Base-by-base conservation (phyloP, 2,113 vertebrate genomes). In the Myotis lucifugus region DNA sequence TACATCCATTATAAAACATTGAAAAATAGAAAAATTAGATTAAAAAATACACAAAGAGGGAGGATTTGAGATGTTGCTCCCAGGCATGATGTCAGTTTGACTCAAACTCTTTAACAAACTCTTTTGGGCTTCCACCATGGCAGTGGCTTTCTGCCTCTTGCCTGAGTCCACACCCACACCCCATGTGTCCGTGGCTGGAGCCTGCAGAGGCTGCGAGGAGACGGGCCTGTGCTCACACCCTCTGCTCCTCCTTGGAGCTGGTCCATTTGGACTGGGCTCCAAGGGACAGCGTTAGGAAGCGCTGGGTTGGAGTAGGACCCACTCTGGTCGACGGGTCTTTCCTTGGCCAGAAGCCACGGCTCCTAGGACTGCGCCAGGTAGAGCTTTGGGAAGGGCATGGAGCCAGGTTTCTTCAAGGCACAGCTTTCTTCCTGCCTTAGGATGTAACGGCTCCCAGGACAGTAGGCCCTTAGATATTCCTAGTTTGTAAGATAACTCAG, bases 301-400 rank as follows among this genome's bases (percentile, higher is more conserved):
- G 13, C 54, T 46, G n/a, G 17, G 48, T 40, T 73, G 46, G 25
- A 67, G 59, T n/a, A 21, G 40, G 72, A 42, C n/a, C 12, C 17
- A 32, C n/a, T 73, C 29, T 19, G 37, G 11, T 13, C 3, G 0
- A 6, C 2, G 1, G 1, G 56, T 27, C 64, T 0, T 0, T 52
- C 11, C 17, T 1, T 14, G 72, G 78, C 64, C 46, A 17, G 64
- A 37, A 42, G 34, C 73, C 21, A 13, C 29, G 61, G 37, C 3
- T 69, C 77, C 40, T 23, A 3, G 17, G 46, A 64, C 78, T 9
- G 9, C 0, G 48, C 19, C 40, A 27, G 42, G 9, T 9, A 34
- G 34, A 14, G 23, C 14, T 56, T 64, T 8, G 34, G 46, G 69
- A 77, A 56, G 73, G n/a, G 50, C 6, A 7, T 15, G 59, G 32